These are phyloP conservation scores for Phocoena phocoena DNA, from an alignment of 2,113 vertebrate genomes.

Conservation along the genomic window DNA sequence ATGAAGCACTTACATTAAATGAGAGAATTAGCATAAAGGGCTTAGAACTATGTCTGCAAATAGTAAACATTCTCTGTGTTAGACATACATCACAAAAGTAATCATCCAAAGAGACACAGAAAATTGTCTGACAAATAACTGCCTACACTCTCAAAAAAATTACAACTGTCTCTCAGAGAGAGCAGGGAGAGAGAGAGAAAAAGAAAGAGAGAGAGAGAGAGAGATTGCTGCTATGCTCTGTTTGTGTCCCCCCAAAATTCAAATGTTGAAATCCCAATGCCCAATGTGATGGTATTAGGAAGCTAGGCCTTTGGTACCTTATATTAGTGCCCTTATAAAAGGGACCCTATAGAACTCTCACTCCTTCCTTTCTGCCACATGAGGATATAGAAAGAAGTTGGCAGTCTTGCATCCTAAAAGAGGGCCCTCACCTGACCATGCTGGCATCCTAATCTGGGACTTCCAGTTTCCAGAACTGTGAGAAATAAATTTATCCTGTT, in stretches of 20 bases:
- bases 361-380: background rate
- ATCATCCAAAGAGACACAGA: background rate
- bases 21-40: background rate
- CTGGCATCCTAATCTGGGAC: background rate
- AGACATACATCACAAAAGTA: background rate
- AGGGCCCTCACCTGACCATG: background rate
- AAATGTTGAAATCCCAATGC: background rate
- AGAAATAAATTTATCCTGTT: background rate
- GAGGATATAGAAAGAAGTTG: background rate
- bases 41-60: constrained; percentile 30
- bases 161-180: background rate
- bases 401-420: background rate
- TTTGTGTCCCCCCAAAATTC: background rate
- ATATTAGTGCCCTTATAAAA: background rate
- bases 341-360: background rate
- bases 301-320: background rate
- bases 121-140: background rate
- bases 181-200: fast-evolving
- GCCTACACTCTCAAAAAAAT: background rate
- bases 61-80: background rate
- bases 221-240: background rate
- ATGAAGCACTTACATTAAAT: constrained; percentile 40
- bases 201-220: background rate
- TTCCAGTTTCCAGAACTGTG: too few species aligned
- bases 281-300: background rate